Evolutionary conservation across 2,113 vertebrate species (phyloP).

Genomic region (Anolis carolinensis): DNA sequence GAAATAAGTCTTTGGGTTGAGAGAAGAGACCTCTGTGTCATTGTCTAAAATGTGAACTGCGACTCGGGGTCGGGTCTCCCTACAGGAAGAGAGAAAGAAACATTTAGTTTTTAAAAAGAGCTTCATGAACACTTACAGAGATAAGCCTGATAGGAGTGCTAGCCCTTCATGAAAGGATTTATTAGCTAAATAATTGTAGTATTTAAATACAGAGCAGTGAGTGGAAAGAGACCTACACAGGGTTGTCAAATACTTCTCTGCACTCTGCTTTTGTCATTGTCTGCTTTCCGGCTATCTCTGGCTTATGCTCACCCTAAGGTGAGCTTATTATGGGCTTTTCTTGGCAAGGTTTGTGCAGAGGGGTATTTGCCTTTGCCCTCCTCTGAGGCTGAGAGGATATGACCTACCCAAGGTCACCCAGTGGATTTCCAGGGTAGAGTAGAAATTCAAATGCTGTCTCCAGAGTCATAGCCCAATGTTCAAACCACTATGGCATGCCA

Average conservation of each 20-base stretch:
- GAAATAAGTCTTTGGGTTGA: slow-evolving; percentile 89
- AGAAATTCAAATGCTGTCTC: too few relatives aligned
- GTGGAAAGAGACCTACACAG: background rate
- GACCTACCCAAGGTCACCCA: too few relatives aligned
- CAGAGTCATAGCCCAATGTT: too few relatives aligned
- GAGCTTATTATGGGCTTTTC: too few relatives aligned
- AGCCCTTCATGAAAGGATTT: background rate
- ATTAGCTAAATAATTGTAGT: background rate
- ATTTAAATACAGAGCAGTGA: background rate
- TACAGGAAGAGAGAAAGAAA: slow-evolving; percentile 59
- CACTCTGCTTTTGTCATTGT: too few relatives aligned
- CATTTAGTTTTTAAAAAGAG: background rate
- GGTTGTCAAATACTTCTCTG: background rate
- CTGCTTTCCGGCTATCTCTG: too few relatives aligned
- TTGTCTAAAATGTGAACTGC: slow-evolving; percentile 87
- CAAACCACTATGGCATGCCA: too few relatives aligned
- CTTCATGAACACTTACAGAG: background rate
- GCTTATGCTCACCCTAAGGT: too few relatives aligned
- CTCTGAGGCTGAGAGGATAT: too few relatives aligned
- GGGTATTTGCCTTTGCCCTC: too few relatives aligned
- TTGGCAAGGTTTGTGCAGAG: too few relatives aligned
- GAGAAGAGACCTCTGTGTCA: slow-evolving; percentile 86
- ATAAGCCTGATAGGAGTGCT: background rate
- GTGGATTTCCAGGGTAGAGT: too few relatives aligned
- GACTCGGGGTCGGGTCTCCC: slow-evolving; percentile 88